Base-by-base conservation (phyloP, 2,797 vertebrate genomes). In the Sternotherus odoratus region DNA sequence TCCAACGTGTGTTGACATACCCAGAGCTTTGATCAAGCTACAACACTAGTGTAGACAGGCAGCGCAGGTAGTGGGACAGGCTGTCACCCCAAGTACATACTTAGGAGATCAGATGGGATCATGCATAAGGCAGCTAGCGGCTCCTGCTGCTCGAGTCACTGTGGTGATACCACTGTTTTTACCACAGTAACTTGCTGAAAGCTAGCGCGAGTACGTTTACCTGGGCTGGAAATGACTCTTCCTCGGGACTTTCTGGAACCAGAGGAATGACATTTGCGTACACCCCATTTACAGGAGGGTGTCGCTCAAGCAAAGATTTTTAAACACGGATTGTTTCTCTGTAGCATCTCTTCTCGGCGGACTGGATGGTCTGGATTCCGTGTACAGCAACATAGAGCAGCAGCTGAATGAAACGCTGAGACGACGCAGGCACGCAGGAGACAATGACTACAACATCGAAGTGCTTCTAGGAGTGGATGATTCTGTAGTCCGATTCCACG, bases 381-480 rank as follows among this genome's bases (percentile, higher is more conserved):
- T 97, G 60, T 97, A 95, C 2, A 69, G 93, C 87, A 92, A 15
- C 6, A 10, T 99, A 0, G 97, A 97, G 82, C 97, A 94, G 92
- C 98, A 98, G 94, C 97, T 99, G 83, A 99, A 99, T 1, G 97
- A 98, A 66, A 99, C 98, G 0, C 86, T 98, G 72, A 96, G 97
- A 79, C 97, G 4, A 5, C 98, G 98, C 17, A 98, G 99, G 74
- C 98, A 99, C 0, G 98, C 98, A 0, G 99, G 98, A 1, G 99
- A 98, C 0, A 97, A 98, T 0, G 98, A 99, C 97, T 99, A 99
- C 98, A 99, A 99, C 98, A 99, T 99, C 0, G 99, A 99, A 97
- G 98, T 99, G 94, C 99, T 99, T 75, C 98, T 99, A 86, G 99
- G 99, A 1, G 99, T 99, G 23, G 99, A 99, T 2, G 99, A 99